Conservation (phyloP, 2,888 invertebrate genomes). For the Monoplex corrugatus region DNA sequence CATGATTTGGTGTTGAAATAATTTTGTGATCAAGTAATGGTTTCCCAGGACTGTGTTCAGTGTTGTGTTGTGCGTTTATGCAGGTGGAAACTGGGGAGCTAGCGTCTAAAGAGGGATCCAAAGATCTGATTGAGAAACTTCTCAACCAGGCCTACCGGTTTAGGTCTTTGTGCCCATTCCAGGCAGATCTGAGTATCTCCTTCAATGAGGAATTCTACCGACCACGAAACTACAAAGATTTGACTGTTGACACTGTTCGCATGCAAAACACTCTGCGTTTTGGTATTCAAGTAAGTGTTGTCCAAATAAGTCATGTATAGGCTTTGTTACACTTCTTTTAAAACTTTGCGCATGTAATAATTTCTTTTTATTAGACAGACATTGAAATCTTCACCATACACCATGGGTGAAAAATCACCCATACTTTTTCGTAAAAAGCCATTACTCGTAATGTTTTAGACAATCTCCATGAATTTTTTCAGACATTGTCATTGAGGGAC, state of each 20-base stretch:
- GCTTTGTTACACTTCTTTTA: too few species aligned
- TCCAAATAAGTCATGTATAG: too few species aligned
- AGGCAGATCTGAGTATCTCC: constrained; percentile 69
- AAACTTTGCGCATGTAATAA: too few species aligned
- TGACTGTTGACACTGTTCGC: constrained; percentile 79
- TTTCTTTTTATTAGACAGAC: too few species aligned
- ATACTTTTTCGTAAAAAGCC: too few species aligned
- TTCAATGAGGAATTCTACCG: constrained; percentile 76
- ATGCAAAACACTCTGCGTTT: constrained; percentile 81
- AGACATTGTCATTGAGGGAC: too few species aligned
- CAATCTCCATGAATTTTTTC: too few species aligned
- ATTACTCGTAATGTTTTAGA: too few species aligned
- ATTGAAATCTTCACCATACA: too few species aligned
- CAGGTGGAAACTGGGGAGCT: constrained; percentile 47
- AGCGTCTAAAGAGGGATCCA: constrained; percentile 32
- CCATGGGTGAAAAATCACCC: too few species aligned
- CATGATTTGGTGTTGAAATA: not conserved
- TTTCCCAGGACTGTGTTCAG: not conserved
- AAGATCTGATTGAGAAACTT: constrained; percentile 68
- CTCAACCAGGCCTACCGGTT: constrained; percentile 80
- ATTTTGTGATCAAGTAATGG: not conserved
- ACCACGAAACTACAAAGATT: constrained; percentile 79
- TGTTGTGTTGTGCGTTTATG: not conserved
- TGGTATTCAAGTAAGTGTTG: constrained; percentile 73
- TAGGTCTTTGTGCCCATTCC: constrained; percentile 79